phyloP scores from a whole-genome alignment of 2,113 vertebrate species.

The Myanophis thanlyinensis region DNA sequence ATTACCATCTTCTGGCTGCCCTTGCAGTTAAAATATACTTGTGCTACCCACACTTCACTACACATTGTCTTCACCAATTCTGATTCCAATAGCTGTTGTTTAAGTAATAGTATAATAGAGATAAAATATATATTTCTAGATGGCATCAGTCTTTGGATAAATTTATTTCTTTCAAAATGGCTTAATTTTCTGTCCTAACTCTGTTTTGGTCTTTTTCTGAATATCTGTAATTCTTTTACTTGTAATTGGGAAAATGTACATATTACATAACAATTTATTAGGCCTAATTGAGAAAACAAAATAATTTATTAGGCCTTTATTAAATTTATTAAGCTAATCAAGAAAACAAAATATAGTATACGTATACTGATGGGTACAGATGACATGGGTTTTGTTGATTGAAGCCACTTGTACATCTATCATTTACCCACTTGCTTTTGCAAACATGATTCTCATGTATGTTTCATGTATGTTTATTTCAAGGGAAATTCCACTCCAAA shows the following conservation, averaged over 20 bases:
- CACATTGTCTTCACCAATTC: neutral
- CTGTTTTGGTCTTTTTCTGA: neutral
- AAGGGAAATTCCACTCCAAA: neutral
- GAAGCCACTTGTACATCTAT: neutral
- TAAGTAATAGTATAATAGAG: conserved; percentile 1
- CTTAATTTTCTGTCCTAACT: neutral
- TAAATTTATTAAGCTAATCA: neutral
- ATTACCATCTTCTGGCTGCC: neutral
- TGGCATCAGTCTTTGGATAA: neutral
- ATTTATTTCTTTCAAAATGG: accelerated
- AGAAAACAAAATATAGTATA: neutral
- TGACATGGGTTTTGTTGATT: neutral
- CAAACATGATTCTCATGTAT: neutral
- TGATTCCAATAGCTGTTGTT: conserved; percentile 21
- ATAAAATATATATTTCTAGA: conserved; percentile 32
- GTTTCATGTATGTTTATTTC: neutral
- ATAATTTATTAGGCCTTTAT: neutral
- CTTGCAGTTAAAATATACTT: neutral
- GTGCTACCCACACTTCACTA: conserved; percentile 6
- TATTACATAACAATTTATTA: neutral
- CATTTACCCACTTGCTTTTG: neutral
- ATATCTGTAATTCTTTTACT: neutral
- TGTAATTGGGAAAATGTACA: neutral
- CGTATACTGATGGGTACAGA: neutral
- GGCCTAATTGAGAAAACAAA: neutral